Evolutionary conservation across 2,888 invertebrate species (phyloP).

Genomic region (Chloromyia formosa): DNA sequence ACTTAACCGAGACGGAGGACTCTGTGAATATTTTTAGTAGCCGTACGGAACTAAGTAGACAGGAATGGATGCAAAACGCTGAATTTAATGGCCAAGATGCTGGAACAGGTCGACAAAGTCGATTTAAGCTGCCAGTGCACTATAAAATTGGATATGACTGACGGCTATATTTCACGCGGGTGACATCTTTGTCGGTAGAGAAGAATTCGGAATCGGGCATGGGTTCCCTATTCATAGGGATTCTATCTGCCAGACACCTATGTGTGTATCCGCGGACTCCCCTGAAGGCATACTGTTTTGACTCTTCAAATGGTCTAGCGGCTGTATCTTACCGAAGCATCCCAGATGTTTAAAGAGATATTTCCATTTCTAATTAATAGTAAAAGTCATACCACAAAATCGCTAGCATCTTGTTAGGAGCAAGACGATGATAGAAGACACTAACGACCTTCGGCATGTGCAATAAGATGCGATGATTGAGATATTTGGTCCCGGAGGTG

Average conservation of each 20-base stretch:
- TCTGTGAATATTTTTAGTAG: conserved; percentile 13
- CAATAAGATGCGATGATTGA: conserved; percentile 13
- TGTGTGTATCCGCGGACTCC: neutral
- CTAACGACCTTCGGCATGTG: conserved; percentile 31
- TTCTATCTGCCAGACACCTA: neutral
- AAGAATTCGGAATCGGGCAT: neutral
- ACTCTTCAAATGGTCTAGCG: neutral
- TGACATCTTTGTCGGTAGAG: conserved; percentile 44
- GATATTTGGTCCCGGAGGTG: neutral
- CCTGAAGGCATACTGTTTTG: neutral
- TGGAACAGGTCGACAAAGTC: conserved; percentile 35
- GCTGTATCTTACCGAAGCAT: neutral
- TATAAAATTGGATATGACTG: conserved; percentile 44
- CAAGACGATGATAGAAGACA: conserved; percentile 33
- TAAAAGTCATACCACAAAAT: conserved; percentile 37
- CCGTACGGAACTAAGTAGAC: neutral
- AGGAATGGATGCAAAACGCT: conserved; percentile 14
- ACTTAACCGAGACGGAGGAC: neutral
- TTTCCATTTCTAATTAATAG: conserved; percentile 34
- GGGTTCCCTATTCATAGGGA: neutral
- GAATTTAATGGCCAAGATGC: conserved; percentile 11
- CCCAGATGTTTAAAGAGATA: conserved; percentile 35
- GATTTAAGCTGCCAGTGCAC: conserved; percentile 32
- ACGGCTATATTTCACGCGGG: conserved; percentile 45
- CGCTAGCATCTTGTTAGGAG: conserved; percentile 36